phyloP scores from a whole-genome alignment of 2,888 invertebrate genomes.

The Cheilosia grossa region DNA sequence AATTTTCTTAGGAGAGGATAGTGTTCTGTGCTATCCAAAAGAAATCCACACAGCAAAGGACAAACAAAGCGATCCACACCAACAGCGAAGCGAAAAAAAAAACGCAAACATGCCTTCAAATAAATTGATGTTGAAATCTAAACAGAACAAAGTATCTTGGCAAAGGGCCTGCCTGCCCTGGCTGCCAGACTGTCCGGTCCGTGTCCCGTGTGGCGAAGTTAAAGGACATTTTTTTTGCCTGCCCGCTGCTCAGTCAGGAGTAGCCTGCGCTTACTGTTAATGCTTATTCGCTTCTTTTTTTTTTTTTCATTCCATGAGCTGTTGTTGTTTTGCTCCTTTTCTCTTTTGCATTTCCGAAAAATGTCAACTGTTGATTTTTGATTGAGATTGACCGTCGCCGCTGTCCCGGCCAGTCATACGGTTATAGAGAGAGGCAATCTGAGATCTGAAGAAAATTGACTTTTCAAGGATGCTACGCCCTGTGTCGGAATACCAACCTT shows the following conservation, averaged over 20 bases:
- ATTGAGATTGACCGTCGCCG: conserved; percentile 72
- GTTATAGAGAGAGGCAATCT: not conserved
- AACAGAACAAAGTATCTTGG: conserved; percentile 74
- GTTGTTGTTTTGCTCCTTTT: conserved; percentile 11
- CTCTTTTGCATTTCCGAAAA: conserved; percentile 73
- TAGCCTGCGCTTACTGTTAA: conserved; percentile 75
- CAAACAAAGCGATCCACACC: conserved; percentile 51
- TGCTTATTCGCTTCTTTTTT: conserved; percentile 58
- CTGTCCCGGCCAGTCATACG: conserved; percentile 19
- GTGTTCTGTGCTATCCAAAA: conserved; percentile 15
- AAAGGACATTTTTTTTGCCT: conserved; percentile 64
- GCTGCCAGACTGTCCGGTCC: conserved; percentile 4
- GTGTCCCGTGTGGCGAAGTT: conserved; percentile 8
- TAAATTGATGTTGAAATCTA: conserved; percentile 75
- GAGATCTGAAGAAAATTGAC: conserved; percentile 20
- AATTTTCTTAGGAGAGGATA: conserved; percentile 43
- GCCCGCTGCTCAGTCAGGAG: conserved; percentile 50
- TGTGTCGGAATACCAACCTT: conserved; percentile 19
- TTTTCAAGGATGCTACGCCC: conserved; percentile 50
- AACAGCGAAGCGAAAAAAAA: conserved; percentile 7
- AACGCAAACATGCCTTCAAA: conserved; percentile 49
- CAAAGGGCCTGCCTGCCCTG: conserved; percentile 22
- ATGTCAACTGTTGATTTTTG: conserved; percentile 73
- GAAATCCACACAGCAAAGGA: conserved; percentile 31
- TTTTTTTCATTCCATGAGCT: conserved; percentile 2